Conservation (phyloP, 2,113 vertebrate genomes). For the Archocentrus centrarchus region DNA sequence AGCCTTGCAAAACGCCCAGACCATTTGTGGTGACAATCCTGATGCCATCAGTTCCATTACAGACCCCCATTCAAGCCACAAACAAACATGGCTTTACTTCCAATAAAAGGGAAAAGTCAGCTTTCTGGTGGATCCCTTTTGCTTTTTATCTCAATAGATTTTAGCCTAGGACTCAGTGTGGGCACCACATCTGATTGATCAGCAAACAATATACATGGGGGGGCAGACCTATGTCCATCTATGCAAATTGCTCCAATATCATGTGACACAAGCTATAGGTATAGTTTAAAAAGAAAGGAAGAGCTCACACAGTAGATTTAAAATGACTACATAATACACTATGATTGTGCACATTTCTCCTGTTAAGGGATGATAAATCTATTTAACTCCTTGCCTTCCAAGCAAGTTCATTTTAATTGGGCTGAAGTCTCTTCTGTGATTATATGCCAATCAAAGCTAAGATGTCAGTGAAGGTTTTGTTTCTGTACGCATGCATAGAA, state of each 20-base stretch:
- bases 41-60: slow-evolving; percentile 76
- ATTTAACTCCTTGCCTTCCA: neutral
- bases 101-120: slow-evolving; percentile 57
- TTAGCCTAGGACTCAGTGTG: slow-evolving; percentile 14
- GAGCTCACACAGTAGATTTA: neutral
- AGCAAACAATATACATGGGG: neutral
- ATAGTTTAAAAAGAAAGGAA: neutral
- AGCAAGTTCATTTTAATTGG: neutral
- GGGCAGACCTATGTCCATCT: neutral
- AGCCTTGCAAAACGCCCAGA: slow-evolving; percentile 77
- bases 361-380: neutral
- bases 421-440: neutral
- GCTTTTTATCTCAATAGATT: slow-evolving; percentile 29
- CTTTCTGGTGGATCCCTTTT: slow-evolving; percentile 56
- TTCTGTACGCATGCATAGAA: neutral
- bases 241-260: neutral
- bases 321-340: neutral
- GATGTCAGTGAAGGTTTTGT: neutral
- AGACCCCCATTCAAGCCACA: slow-evolving; percentile 63
- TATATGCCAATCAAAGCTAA: neutral
- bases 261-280: neutral
- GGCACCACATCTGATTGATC: slow-evolving; percentile 8
- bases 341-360: neutral
- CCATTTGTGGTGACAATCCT: slow-evolving; percentile 81
- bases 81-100: slow-evolving; percentile 73